phyloP scores from a whole-genome alignment of 30 jellyfish, hydroid and myxozoan genomes.

The Hydra vulgaris region DNA sequence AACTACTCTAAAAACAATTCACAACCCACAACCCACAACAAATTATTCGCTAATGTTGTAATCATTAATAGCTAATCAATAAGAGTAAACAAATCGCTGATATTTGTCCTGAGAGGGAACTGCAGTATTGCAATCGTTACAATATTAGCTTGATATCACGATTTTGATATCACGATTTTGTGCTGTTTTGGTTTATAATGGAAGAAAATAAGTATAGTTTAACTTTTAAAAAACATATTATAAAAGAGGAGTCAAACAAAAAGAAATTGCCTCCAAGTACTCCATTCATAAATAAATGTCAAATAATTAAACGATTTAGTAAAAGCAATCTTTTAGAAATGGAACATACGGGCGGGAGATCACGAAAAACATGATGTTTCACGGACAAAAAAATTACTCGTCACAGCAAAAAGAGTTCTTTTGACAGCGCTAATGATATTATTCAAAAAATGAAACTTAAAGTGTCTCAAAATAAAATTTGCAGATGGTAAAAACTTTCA shows the following conservation, averaged over 20 bases:
- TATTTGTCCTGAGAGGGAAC: too few species aligned
- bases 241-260: neutral
- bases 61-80: too few species aligned
- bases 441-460: neutral
- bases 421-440: neutral
- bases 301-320: neutral
- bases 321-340: neutral
- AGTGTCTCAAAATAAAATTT: neutral
- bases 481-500: neutral
- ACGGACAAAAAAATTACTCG: neutral
- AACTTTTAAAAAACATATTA: too few species aligned
- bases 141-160: too few species aligned
- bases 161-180: too few species aligned
- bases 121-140: too few species aligned
- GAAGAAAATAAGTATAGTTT: too few species aligned
- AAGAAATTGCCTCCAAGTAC: neutral
- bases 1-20: too few species aligned
- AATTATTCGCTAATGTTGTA: too few species aligned
- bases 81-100: too few species aligned
- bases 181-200: too few species aligned
- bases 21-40: too few species aligned
- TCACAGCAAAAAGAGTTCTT: neutral
- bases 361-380: neutral
- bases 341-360: neutral
- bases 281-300: neutral